These are phyloP conservation scores for Bungarus multicinctus DNA, from an alignment of 2,113 vertebrate species.

Conservation along the genomic window DNA sequence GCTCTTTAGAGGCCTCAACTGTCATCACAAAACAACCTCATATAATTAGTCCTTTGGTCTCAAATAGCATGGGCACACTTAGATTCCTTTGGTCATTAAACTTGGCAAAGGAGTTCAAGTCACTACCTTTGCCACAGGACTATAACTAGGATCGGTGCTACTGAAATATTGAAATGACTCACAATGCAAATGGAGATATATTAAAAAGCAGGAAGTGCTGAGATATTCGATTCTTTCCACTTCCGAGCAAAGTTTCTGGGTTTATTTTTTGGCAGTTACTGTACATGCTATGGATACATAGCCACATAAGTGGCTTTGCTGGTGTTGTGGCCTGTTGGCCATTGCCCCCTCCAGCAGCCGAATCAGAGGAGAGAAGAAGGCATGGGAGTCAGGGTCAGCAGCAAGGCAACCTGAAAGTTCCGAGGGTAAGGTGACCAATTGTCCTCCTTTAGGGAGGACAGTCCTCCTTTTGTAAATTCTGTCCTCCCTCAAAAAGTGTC, in stretches of 20 bases:
- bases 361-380: too few relatives aligned
- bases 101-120: neutral
- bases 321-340: too few relatives aligned
- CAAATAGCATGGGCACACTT: fast-evolving
- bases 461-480: too few relatives aligned
- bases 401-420: too few relatives aligned
- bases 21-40: neutral
- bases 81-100: neutral
- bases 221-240: neutral
- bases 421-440: too few relatives aligned
- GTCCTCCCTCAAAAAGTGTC: too few relatives aligned
- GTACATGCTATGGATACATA: neutral
- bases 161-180: neutral
- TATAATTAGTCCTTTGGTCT: neutral
- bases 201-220: neutral
- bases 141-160: neutral
- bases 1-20: neutral
- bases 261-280: neutral
- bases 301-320: neutral
- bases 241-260: neutral
- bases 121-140: neutral
- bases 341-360: too few relatives aligned
- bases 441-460: too few relatives aligned
- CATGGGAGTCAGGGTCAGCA: too few relatives aligned
- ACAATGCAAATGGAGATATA: neutral